These are phyloP conservation scores for Lutjanus campechanus DNA, from an alignment of 2,797 vertebrate species.

Conservation along the genomic window DNA sequence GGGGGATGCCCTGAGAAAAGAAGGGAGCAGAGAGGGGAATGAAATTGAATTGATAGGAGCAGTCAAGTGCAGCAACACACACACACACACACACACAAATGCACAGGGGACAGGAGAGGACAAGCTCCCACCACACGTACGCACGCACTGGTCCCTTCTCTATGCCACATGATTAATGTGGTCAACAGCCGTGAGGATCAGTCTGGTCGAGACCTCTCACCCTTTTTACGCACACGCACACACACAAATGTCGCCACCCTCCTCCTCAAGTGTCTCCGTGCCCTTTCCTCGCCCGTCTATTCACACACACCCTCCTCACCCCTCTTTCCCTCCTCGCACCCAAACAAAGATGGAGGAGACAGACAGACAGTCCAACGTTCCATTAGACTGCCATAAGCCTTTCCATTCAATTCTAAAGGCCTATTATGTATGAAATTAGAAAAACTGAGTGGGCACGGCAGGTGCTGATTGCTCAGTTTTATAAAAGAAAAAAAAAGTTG, in stretches of 20 bases:
- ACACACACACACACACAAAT: slow-evolving; percentile 67
- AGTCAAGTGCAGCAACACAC: slow-evolving; percentile 78
- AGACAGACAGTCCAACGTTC: neutral
- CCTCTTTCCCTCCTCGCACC: slow-evolving; percentile 49
- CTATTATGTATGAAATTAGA: slow-evolving; percentile 3
- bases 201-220: slow-evolving; percentile 76
- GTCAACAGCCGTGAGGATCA: slow-evolving; percentile 76
- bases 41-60: slow-evolving; percentile 81
- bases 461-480: slow-evolving; percentile 3
- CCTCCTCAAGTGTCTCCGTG: slow-evolving; percentile 26
- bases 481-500: neutral
- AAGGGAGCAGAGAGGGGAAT: slow-evolving; percentile 68
- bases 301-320: slow-evolving; percentile 46
- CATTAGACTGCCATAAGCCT: neutral
- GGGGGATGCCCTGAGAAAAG: slow-evolving; percentile 66
- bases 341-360: slow-evolving; percentile 71
- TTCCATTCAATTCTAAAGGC: neutral
- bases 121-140: slow-evolving; percentile 51
- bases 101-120: slow-evolving; percentile 46
- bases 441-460: neutral
- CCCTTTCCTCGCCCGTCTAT: slow-evolving; percentile 34
- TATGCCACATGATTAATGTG: slow-evolving; percentile 84
- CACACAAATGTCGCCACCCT: slow-evolving; percentile 19
- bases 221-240: slow-evolving; percentile 44
- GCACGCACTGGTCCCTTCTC: slow-evolving; percentile 22